Evolutionary conservation across 2,113 vertebrate species (phyloP).

Genomic region (Corvus hawaiiensis): DNA sequence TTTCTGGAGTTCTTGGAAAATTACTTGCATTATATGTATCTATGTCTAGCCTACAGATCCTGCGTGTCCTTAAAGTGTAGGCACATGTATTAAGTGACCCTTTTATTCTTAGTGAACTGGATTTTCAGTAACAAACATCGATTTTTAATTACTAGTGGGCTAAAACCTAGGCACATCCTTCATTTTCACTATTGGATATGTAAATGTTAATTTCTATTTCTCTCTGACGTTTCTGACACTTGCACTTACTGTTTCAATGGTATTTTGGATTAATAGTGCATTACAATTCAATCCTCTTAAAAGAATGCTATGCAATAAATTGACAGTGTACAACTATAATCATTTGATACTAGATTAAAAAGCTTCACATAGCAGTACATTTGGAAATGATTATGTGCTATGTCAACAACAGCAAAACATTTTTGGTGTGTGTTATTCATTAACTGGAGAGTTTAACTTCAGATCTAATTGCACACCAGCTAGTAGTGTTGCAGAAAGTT

Average conservation of each 20-base stretch:
- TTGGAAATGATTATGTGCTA: not conserved
- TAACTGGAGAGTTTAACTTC: not conserved
- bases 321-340: not conserved
- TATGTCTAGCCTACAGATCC: not conserved
- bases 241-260: not conserved
- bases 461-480: not conserved
- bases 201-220: not conserved
- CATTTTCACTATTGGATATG: not conserved
- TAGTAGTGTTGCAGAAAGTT: not conserved
- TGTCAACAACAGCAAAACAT: not conserved
- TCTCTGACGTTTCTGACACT: slow-evolving; percentile 3
- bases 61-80: not conserved
- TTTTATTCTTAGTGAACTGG: not conserved
- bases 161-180: not conserved
- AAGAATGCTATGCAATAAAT: not conserved
- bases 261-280: not conserved
- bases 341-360: not conserved
- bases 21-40: not conserved
- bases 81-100: not conserved
- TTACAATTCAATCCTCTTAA: slow-evolving; percentile 20
- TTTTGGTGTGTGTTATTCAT: not conserved
- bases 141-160: not conserved
- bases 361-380: not conserved
- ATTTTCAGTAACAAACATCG: not conserved
- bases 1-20: not conserved